Conservation (phyloP, 2,113 vertebrate genomes). For the Rhinopomastus cyanomelas region DNA sequence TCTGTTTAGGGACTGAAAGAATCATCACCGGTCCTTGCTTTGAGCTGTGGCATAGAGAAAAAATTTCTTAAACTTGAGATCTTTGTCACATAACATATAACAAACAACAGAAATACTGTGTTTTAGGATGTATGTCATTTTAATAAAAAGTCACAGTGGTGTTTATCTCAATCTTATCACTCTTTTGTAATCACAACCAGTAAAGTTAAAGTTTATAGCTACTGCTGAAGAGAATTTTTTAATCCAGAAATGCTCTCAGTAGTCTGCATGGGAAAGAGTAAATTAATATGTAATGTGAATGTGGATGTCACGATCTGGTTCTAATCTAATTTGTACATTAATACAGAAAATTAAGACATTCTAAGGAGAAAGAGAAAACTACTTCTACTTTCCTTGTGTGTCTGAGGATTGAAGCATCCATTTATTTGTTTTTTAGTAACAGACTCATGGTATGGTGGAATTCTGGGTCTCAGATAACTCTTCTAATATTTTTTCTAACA, state of each 20-base stretch:
- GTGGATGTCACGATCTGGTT: not conserved
- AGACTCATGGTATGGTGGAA: not conserved
- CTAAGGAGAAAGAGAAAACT: not conserved
- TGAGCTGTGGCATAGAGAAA: not conserved
- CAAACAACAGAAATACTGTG: not conserved
- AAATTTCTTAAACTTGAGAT: not conserved
- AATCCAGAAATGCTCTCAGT: not conserved
- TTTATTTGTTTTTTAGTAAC: constrained; percentile 70
- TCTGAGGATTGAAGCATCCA: not conserved
- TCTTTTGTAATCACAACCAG: not conserved
- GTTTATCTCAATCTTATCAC: not conserved
- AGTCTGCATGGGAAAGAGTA: not conserved
- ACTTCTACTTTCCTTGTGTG: not conserved
- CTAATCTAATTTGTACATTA: not conserved
- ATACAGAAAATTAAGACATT: not conserved
- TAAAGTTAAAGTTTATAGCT: not conserved
- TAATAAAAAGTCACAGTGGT: not conserved
- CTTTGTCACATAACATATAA: not conserved
- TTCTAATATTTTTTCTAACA: constrained; percentile 62
- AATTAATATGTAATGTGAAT: not conserved
- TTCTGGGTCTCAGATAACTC: constrained; percentile 37
- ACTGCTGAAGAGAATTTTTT: not conserved
- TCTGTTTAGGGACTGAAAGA: not conserved
- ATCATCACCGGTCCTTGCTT: not conserved
- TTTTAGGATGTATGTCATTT: not conserved